phyloP scores from a whole-genome alignment of 2,113 vertebrate species.

The Cariama cristata region DNA sequence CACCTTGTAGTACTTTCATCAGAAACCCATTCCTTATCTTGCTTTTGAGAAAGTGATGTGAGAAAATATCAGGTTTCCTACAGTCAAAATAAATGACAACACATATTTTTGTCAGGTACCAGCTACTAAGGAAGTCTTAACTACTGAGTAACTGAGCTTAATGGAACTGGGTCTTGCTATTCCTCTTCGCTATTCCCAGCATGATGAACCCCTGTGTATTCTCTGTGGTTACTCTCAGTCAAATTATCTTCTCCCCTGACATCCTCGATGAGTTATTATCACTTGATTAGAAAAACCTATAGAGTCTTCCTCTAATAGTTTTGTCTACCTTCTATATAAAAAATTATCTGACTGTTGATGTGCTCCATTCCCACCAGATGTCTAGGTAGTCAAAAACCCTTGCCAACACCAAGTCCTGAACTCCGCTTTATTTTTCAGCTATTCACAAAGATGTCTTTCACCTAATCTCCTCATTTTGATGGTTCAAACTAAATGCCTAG shows the following conservation, averaged over 20 bases:
- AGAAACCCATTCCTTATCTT: not conserved
- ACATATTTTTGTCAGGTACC: not conserved
- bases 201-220: not conserved
- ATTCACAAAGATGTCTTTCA: not conserved
- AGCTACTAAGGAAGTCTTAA: not conserved
- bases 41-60: not conserved
- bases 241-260: not conserved
- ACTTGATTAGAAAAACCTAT: not conserved
- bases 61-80: not conserved
- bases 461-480: not conserved
- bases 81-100: not conserved
- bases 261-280: not conserved
- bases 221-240: not conserved
- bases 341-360: not conserved
- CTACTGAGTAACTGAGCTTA: not conserved
- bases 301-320: not conserved
- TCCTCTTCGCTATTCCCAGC: not conserved
- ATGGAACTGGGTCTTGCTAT: not conserved
- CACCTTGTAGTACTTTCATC: not conserved
- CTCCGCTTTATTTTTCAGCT: not conserved
- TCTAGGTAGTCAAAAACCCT: not conserved
- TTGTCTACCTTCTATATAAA: not conserved
- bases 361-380: not conserved
- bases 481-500: not conserved
- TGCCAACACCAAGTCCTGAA: not conserved